These are phyloP conservation scores for Carabus problematicus DNA, from an alignment of 2,888 invertebrate genomes.

Conservation along the genomic window DNA sequence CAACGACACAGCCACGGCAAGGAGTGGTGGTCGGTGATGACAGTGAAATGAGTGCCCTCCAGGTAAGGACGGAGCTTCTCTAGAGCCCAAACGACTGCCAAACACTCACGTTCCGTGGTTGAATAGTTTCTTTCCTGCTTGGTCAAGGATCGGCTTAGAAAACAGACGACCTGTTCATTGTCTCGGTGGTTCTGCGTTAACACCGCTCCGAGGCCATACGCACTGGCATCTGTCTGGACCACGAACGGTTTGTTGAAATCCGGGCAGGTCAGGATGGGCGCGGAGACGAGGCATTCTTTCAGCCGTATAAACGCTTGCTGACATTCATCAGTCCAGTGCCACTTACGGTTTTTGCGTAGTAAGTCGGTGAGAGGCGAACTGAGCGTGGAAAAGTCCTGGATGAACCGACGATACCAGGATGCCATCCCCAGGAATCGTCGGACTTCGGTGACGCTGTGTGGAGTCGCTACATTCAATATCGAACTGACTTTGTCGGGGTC, in stretches of 20 bases:
- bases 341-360: slow-evolving; percentile 1
- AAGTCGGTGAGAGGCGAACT: slow-evolving; percentile 9
- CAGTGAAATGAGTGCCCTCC: slow-evolving; percentile 39
- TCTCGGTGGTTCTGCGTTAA: slow-evolving; percentile 22
- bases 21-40: slow-evolving; percentile 41
- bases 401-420: slow-evolving; percentile 30
- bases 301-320: too few relatives aligned
- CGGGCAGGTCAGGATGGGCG: slow-evolving; percentile 44
- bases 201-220: slow-evolving; percentile 42
- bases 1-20: slow-evolving; percentile 41
- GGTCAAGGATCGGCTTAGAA: slow-evolving; percentile 34
- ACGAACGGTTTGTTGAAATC: slow-evolving; percentile 40
- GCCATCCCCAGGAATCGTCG: slow-evolving; percentile 37
- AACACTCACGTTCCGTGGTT: slow-evolving; percentile 33
- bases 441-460: slow-evolving; percentile 21
- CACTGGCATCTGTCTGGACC: slow-evolving; percentile 42
- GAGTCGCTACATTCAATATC: slow-evolving; percentile 39
- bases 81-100: slow-evolving; percentile 28
- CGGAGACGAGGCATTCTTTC: background rate
- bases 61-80: slow-evolving; percentile 39
- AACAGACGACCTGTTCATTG: slow-evolving; percentile 34
- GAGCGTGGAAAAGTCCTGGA: slow-evolving; percentile 12
- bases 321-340: background rate
- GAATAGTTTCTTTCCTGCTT: slow-evolving; percentile 35
- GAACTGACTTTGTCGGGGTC: slow-evolving; percentile 39